Base-by-base conservation (phyloP, 2,888 invertebrate genomes). In the Philereme transversata region DNA sequence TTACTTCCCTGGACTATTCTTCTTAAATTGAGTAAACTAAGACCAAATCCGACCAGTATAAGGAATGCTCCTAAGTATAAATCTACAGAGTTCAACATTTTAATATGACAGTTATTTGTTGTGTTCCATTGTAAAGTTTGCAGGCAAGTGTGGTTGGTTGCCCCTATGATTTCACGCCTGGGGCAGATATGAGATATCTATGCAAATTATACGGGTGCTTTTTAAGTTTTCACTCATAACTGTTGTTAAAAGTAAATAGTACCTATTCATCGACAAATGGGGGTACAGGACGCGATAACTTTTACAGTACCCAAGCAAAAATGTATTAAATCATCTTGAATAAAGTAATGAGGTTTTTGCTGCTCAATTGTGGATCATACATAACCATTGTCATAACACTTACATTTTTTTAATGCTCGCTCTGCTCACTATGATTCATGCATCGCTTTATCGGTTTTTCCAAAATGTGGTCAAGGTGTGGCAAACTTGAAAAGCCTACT, bases 151-250 rank as follows among this genome's bases (percentile, higher is more conserved):
- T 60, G 51, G 6, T 58, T 22, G 65, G 40, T 55, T 63, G 77
- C 89, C 90, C 89, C 77, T 73, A 88, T 90, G 54, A 55, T 75
- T 79, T 78, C 68, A 70, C 73, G 66, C 63, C 64, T 60, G 51
- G 48, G 62, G 65, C 9, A 70, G 77, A 81, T 81, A 81, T 60
- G 63, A 56, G 67, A 73, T 82, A 82, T 78, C 79, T 62, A 82
- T 87, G 86, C 82, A 83, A 90, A 89, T 81, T 79, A 91, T 90
- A 72, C 79, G 88, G 91, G 90, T 68, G 43, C 77, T 80, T 83
- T 78, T 79, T 60, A 70, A 68, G 11, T 46, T 69, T 68, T 65
- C 51, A 61, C 56, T 51, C 35, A 43, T 56, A 63, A 56, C 50
- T 57, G 54, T 57, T 47, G 50, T 54, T 43, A 10, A 35, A 45